Evolutionary conservation across 1,140 invertebrate species (phyloP).

Genomic region (Caenorhabditis tropicalis): DNA sequence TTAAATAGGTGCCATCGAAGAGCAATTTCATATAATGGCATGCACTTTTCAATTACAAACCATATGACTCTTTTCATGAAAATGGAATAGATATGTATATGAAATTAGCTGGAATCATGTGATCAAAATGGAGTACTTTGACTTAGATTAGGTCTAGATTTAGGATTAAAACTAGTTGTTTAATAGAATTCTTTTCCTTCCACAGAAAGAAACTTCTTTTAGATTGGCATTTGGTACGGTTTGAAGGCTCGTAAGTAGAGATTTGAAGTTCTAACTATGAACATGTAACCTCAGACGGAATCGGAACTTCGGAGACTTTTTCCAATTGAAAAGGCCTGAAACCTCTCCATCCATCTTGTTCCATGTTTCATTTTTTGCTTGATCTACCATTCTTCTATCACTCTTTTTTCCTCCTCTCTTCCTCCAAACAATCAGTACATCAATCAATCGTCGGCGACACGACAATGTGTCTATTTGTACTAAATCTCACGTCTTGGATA

Average conservation of each 20-base stretch:
- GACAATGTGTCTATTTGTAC: constrained; percentile 43
- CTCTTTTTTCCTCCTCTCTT: not conserved
- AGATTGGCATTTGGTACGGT: no score
- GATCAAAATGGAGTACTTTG: no score
- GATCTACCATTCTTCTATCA: not conserved
- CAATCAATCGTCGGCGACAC: constrained; percentile 35
- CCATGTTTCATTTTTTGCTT: constrained; percentile 24
- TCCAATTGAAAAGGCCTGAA: no score
- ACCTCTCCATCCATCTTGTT: not conserved
- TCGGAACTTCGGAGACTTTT: no score
- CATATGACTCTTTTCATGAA: not conserved
- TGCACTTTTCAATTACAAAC: not conserved
- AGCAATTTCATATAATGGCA: constrained; percentile 6
- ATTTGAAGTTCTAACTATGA: no score
- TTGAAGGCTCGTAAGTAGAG: no score
- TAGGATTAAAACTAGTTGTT: no score
- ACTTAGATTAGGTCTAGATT: no score
- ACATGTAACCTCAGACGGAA: no score
- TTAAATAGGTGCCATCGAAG: not conserved
- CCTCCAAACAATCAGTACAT: constrained; percentile 14
- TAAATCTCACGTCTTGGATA: constrained; percentile 42
- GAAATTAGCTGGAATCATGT: not conserved
- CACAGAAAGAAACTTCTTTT: no score
- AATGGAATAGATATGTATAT: not conserved
- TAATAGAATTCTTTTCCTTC: no score